Conservation (phyloP, 2,113 vertebrate genomes). For the Festucalex cinctus region DNA sequence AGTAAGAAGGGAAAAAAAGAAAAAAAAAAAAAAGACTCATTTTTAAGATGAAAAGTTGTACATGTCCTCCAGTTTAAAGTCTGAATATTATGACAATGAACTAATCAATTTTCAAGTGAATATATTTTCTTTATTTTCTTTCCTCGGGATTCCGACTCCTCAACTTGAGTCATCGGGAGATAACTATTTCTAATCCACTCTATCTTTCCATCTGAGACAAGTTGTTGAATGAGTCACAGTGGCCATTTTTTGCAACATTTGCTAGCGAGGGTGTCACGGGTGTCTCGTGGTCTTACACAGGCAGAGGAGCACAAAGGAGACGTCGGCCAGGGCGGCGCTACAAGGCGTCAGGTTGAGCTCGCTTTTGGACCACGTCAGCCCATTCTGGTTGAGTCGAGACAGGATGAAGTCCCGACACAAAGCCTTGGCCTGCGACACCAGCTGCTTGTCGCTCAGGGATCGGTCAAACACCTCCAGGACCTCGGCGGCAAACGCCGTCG, state of each 20-base stretch:
- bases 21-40: too few species aligned
- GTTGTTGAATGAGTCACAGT: background rate
- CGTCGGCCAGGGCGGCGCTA: slow-evolving; percentile 75
- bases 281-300: slow-evolving; percentile 74
- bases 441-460: slow-evolving; percentile 86
- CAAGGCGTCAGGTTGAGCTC: slow-evolving; percentile 73
- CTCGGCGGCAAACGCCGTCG: slow-evolving; percentile 84
- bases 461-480: slow-evolving; percentile 89
- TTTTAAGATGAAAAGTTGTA: too few species aligned
- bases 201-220: background rate
- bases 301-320: slow-evolving; percentile 85
- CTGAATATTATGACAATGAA: too few species aligned
- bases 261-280: background rate
- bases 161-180: background rate
- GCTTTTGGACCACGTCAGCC: slow-evolving; percentile 82
- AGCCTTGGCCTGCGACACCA: slow-evolving; percentile 88
- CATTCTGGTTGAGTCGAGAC: slow-evolving; percentile 82
- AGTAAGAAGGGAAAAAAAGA: too few species aligned
- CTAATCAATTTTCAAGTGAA: background rate
- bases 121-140: too few species aligned
- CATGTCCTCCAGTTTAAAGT: too few species aligned
- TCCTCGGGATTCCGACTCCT: background rate
- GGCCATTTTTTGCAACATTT: background rate
- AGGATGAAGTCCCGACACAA: slow-evolving; percentile 91
- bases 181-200: background rate